phyloP scores from a whole-genome alignment of 2,888 invertebrate species.

The Phyllotreta cruciferae region DNA sequence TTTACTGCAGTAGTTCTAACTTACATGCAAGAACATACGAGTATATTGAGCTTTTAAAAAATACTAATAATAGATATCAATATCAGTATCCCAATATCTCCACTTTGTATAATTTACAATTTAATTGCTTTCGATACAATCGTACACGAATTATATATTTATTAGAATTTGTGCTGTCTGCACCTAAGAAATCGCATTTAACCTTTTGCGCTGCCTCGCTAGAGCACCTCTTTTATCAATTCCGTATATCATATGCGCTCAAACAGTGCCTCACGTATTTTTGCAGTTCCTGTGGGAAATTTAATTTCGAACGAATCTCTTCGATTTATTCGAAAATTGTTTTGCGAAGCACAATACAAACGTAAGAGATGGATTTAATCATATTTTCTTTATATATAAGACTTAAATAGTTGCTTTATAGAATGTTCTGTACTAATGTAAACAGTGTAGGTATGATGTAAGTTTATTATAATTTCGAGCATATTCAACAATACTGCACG shows the following conservation, averaged over 20 bases:
- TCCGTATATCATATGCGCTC: slow-evolving; percentile 17
- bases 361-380: no score
- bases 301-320: slow-evolving; percentile 1
- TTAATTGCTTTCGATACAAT: slow-evolving; percentile 24
- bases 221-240: slow-evolving; percentile 4
- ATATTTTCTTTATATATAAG: no score
- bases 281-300: slow-evolving; percentile 11
- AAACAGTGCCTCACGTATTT: slow-evolving; percentile 7
- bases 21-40: no score
- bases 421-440: not conserved
- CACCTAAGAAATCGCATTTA: slow-evolving; percentile 17
- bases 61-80: no score
- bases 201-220: slow-evolving; percentile 11
- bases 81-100: not conserved
- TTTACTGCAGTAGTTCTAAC: no score
- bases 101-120: slow-evolving; percentile 17
- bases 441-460: no score
- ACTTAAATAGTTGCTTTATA: not conserved
- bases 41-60: no score
- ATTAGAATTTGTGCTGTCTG: slow-evolving; percentile 26
- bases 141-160: slow-evolving; percentile 25
- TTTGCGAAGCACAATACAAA: not conserved
- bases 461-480: no score
- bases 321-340: not conserved
- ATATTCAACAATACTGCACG: no score